Base-by-base conservation (phyloP, 2,888 invertebrate genomes). In the Drosophila anceps region DNA sequence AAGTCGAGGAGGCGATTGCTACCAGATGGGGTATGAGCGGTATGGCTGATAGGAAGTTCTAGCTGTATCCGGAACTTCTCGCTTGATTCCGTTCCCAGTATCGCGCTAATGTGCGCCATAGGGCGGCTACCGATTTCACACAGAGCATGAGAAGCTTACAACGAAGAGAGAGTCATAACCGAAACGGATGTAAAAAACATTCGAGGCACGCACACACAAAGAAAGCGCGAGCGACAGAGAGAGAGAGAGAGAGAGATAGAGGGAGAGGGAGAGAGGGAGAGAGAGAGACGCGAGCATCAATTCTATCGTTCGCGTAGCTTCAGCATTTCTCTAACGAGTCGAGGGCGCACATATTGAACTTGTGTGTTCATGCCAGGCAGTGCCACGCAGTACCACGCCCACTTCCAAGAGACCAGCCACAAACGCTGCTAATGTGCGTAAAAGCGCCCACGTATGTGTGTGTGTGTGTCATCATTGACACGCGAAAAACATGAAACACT, bases 261-360 rank as follows among this genome's bases (percentile, higher is more conserved):
- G 39, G 1, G n/a, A 12, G 57, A 18, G 20, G 8, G 24, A 12
- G 44, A 12, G 18, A 10, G 10, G 5, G 27, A 8, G 18, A 2
- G 24, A 15, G 39, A 4, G 68, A 8, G 35, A 18, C n/a, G 39
- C 13, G 31, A 67, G 55, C 58, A 55, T 50, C 64, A 69, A 50
- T 62, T 69, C 59, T 55, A 73, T 43, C 68, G 76, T 35, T 73
- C 69, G 35, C 66, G 74, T 64, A 73, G 80, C 75, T 86, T 78
- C 84, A 82, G 82, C 53, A 87, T 87, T 84, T 81, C 82, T 79
- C 79, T 78, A 88, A 85, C 74, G 79, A 85, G 83, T 74, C 66
- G 69, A 69, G 65, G 70, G 65, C 53, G 63, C 51, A 35, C 72
- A 73, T 78, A 73, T 81, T 78, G 70, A 81, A 73, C 66, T 69